phyloP scores from a whole-genome alignment of 2,113 vertebrate genomes.

The Pollachius pollachius region DNA sequence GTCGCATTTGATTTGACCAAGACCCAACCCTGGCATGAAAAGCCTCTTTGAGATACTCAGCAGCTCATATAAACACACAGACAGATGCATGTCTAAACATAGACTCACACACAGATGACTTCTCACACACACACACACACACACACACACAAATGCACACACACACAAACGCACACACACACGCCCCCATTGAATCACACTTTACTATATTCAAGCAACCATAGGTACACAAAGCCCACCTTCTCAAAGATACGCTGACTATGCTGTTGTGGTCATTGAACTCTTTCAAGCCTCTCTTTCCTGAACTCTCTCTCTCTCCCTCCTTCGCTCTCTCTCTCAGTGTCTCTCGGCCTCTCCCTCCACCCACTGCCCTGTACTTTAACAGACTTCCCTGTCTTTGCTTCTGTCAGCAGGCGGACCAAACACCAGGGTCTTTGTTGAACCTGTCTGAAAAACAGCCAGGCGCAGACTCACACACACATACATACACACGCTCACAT shows the following conservation, averaged over 20 bases:
- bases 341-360: constrained; percentile 12
- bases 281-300: constrained; percentile 35
- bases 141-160: neutral
- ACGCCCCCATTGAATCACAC: neutral
- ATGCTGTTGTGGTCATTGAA: constrained; percentile 6
- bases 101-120: no score
- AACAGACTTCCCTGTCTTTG: constrained; percentile 42
- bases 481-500: constrained; percentile 21
- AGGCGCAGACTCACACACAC: constrained; percentile 33
- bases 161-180: neutral
- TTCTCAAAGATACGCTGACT: constrained; percentile 10
- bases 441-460: constrained; percentile 54
- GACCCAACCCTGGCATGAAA: neutral
- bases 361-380: constrained; percentile 10
- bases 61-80: neutral
- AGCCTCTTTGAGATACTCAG: neutral
- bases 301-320: neutral
- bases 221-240: neutral
- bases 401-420: constrained; percentile 27
- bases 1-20: neutral
- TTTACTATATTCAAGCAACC: neutral
- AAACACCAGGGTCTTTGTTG: constrained; percentile 72
- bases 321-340: constrained; percentile 8
- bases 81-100: neutral
- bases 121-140: neutral